Base-by-base conservation (phyloP, 2,113 vertebrate genomes). In the Poeciliopsis occidentalis region DNA sequence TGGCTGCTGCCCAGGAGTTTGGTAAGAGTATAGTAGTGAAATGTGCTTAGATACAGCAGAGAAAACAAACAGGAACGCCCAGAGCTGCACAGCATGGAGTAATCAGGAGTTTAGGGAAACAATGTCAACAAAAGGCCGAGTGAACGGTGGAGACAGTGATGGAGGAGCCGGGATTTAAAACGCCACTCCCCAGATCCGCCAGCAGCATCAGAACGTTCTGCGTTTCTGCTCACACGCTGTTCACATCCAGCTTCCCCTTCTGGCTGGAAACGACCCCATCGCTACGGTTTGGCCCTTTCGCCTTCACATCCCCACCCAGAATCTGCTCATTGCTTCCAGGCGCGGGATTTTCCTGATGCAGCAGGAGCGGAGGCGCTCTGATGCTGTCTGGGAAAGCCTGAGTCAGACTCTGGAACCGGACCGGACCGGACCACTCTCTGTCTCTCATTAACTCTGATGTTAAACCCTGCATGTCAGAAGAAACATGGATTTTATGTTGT, bases 61-160 rank as follows among this genome's bases (percentile, higher is more conserved):
- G 84, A 89, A 89, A 87, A 92, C 89, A 94, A 93, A 93, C 90
- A 92, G 88, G 80, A 89, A 92, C 87, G 70, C 90, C 91, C 90
- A 81, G 78, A 69, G 47, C 82, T 85, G 85, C 74, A 86, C 92
- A 85, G 67, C 84, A 85, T 86, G 89, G 77, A 89, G 89, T 88
- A 87, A 93, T 93, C 89, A 82, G 82, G 83, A 87, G 84, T 61
- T 74, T 78, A 71, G 82, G 83, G 85, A 89, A 94, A 83, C 88
- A 91, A 94, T 93, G 88, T 86, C 86, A 92, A 83, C 87, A 85
- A 24, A 64, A 57, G 70, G 89, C 88, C 89, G 91, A 92, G 72
- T 78, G 70, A 60, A 69, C 29, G 69, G 71, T 76, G 79, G 76
- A 79, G 75, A 75, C 78, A 8, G 24, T 4, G 41, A 60, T 67